Evolutionary conservation across 1,140 invertebrate species (phyloP), one percentile per base, ranked within the genome.

Genomic region (Dreissena rostriformis): DNA sequence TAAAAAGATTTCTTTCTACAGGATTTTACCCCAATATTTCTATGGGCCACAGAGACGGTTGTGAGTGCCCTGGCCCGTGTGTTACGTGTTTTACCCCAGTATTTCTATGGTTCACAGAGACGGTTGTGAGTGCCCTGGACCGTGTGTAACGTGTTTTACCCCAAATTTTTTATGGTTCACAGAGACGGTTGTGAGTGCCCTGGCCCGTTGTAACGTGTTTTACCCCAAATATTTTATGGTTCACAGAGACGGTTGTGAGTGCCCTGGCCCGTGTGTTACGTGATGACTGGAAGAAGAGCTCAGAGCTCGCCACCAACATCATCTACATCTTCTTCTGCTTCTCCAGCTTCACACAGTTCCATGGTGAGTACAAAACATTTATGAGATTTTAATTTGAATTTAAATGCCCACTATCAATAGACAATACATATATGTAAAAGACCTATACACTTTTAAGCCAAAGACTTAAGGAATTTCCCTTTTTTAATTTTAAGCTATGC

Each of bases 241-340:
- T 39, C 82, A 28, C 94, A 98, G 98, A 99, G 94, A 97, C 98
- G n/a, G 95, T 99, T 29, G 94, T 99, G 24, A 98, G 98, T 94
- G 98, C 98, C 70, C 94, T 99, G 80, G 97, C 98, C 8, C 95
- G 99, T 91, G 98, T 99, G 39, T 93, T 99, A 57, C 95, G 98
- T 89, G 99, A 99, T 95, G 98, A 99, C 94, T 99, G 98, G 96
- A 97, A 97, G 94, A 96, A 97, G 91, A 99, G 97, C 92, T 96
- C 99, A 89, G 98, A 99, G 93, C 93, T 99, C 49, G 98, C 97
- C 77, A 99, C 97, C 87, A 99, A 99, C 93, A 98, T 99, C 91
- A 96, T 99, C 84, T 98, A 98, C 92, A 97, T 98, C 86, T 99
- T 99, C 94, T 98, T 98, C 92, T 99, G 97, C 92, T 98, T 99